Conservation (phyloP, 1,140 invertebrate genomes). For the Drosophila nikananu region DNA sequence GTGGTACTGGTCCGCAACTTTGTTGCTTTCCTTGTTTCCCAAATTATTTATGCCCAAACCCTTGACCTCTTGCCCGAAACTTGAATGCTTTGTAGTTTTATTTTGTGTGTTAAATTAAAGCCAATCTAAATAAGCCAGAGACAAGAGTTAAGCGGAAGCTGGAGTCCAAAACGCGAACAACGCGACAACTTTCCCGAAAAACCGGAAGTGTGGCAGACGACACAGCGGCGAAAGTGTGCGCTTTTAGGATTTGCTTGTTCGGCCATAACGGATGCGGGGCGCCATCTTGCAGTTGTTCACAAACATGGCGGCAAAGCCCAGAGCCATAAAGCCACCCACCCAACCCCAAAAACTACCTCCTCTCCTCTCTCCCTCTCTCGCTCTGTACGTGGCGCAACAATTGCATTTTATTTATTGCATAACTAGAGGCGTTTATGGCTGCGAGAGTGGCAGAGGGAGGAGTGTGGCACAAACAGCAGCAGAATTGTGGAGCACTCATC, state of each 20-base stretch:
- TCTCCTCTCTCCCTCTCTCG: neutral
- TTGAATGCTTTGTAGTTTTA: conserved; percentile 59
- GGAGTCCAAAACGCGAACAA: conserved; percentile 34
- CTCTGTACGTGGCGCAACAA: conserved; percentile 53
- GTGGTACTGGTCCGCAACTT: conserved; percentile 29
- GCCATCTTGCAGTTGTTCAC: conserved; percentile 74
- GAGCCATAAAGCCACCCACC: conserved; percentile 17
- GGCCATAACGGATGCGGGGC: conserved; percentile 64
- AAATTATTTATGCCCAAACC: conserved; percentile 60
- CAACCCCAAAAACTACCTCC: neutral
- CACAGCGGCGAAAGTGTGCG: conserved; percentile 65
- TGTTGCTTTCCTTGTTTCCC: conserved; percentile 24
- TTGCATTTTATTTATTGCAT: conserved; percentile 81
- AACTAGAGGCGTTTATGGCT: conserved; percentile 74
- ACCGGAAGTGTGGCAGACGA: conserved; percentile 68
- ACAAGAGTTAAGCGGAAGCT: conserved; percentile 48
- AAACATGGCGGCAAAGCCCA: conserved; percentile 66
- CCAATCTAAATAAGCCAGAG: conserved; percentile 59
- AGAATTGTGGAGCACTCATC: conserved; percentile 25
- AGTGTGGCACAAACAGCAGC: conserved; percentile 8
- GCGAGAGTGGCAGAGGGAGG: conserved; percentile 15
- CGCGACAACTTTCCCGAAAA: conserved; percentile 48
- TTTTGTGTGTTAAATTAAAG: conserved; percentile 71
- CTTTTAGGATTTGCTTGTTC: conserved; percentile 46
- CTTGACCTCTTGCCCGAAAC: conserved; percentile 62